phyloP scores from a whole-genome alignment of 2,113 vertebrate species.

The Thymallus thymallus region DNA sequence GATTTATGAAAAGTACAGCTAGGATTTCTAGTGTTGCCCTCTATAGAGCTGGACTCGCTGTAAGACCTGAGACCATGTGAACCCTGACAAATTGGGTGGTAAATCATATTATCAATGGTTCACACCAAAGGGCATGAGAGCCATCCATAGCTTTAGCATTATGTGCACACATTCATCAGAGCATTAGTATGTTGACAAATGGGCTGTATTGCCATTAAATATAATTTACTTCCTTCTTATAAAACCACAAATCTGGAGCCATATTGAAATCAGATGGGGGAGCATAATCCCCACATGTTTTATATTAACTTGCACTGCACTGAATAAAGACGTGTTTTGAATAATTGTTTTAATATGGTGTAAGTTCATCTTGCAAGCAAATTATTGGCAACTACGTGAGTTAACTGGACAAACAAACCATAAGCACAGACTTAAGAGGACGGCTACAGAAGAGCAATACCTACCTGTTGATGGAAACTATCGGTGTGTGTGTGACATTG shows the following conservation, averaged over 20 bases:
- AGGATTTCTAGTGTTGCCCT: neutral
- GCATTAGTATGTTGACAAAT: neutral
- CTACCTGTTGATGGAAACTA: constrained; percentile 18
- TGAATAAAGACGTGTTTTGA: neutral
- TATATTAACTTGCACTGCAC: neutral
- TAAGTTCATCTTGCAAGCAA: neutral
- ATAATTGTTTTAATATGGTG: neutral
- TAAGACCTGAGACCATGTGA: too few relatives aligned
- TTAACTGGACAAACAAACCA: constrained; percentile 9
- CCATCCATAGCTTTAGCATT: neutral
- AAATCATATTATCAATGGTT: constrained; percentile 16
- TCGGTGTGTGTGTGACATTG: constrained; percentile 21
- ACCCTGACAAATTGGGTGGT: constrained; percentile 18
- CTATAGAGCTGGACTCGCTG: constrained; percentile 14
- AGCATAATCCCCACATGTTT: neutral
- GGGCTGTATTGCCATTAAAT: neutral
- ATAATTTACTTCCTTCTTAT: neutral
- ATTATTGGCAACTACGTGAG: neutral
- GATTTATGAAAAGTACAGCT: neutral
- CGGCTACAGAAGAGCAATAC: constrained; percentile 26
- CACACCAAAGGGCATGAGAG: constrained; percentile 4
- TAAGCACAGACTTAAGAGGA: neutral
- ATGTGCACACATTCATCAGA: neutral
- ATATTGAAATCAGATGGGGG: constrained; percentile 5
- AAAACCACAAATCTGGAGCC: neutral